These are phyloP conservation scores for Grus americana DNA, from an alignment of 2,113 vertebrate genomes.

Conservation along the genomic window DNA sequence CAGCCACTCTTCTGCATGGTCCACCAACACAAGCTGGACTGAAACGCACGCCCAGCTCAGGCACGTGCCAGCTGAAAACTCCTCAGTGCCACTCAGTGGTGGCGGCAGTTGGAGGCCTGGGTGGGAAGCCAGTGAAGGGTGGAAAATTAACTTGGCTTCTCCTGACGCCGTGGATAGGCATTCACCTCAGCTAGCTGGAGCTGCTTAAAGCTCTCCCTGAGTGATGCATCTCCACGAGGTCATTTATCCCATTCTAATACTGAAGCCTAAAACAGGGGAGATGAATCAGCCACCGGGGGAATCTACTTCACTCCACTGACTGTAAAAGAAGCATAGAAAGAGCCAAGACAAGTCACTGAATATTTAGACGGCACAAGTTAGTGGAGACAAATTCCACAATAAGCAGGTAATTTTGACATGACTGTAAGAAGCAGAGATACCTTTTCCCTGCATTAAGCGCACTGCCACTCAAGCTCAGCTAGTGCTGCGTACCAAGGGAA, in stretches of 20 bases:
- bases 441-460: background rate
- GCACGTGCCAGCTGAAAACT: background rate
- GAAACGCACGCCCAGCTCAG: background rate
- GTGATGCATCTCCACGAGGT: background rate
- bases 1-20: background rate
- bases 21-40: background rate
- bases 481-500: background rate
- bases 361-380: constrained; percentile 55
- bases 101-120: background rate
- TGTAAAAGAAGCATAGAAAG: background rate
- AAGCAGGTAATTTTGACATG: constrained; percentile 34
- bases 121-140: background rate
- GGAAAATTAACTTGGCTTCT: background rate
- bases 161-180: rapidly evolving
- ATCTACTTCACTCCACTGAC: background rate
- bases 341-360: constrained; percentile 31
- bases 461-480: constrained; percentile 17
- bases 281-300: constrained; percentile 40
- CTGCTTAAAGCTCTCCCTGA: background rate
- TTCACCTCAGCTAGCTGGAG: background rate
- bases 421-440: constrained; percentile 12
- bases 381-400: constrained; percentile 39
- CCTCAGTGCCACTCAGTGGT: background rate
- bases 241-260: background rate
- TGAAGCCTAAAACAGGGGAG: constrained; percentile 11